Percentiles rank a stretch among this genome's conserved stretches.
Evolutionary conservation across 1,140 invertebrate species (phyloP).

Genomic region (Mya arenaria): DNA sequence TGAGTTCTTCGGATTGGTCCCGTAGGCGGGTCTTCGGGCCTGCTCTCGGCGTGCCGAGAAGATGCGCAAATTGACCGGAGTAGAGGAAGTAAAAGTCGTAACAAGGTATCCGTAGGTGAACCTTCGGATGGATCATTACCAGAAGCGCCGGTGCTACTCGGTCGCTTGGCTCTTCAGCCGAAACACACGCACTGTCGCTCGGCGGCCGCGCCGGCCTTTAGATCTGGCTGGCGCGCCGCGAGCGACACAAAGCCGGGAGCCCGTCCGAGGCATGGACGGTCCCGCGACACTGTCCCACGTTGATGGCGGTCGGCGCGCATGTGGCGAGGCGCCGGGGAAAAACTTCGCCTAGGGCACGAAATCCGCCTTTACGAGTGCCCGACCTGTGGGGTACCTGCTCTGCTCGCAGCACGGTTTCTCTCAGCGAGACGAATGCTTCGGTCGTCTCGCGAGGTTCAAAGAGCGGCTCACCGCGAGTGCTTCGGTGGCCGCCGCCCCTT

Average conservation of each 20-base stretch:
- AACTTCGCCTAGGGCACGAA: neutral
- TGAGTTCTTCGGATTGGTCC: conserved; percentile 83
- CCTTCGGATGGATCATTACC: conserved; percentile 91
- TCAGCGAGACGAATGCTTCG: neutral
- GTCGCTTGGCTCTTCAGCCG: neutral
- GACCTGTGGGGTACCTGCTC: neutral
- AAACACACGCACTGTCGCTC: neutral
- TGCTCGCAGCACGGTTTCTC: neutral
- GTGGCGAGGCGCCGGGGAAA: neutral
- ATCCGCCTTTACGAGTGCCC: neutral
- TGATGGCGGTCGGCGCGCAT: neutral
- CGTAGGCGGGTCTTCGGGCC: conserved; percentile 79
- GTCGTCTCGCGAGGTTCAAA: neutral
- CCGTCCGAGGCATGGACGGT: neutral
- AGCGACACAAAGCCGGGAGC: neutral
- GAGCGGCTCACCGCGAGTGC: neutral
- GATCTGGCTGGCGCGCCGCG: too few species aligned
- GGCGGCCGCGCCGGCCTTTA: neutral
- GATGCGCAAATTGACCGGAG: conserved; percentile 88
- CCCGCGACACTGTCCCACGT: neutral
- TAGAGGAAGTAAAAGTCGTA: conserved; percentile 94
- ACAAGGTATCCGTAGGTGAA: conserved; percentile 94
- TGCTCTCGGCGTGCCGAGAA: conserved; percentile 83
- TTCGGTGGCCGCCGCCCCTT: neutral
- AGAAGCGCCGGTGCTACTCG: too few species aligned